These are phyloP conservation scores for Idaea aversata DNA, from an alignment of 2,888 invertebrate species.

Conservation along the genomic window DNA sequence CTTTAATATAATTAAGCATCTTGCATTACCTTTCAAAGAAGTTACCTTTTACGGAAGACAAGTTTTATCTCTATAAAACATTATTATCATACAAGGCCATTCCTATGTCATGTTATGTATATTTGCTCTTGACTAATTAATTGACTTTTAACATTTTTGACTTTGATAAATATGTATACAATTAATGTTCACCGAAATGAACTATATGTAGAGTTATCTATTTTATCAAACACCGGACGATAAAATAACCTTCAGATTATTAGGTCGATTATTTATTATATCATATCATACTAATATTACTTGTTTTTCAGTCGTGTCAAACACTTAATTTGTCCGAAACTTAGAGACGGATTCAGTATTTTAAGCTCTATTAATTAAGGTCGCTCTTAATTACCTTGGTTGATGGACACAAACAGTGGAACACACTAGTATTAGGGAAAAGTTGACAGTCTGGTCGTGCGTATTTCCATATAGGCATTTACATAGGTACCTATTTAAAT, in stretches of 20 bases:
- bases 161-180: background rate
- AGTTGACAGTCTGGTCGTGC: background rate
- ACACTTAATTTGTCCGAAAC: background rate
- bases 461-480: background rate
- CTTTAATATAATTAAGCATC: constrained; percentile 1
- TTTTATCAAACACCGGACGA: background rate
- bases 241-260: background rate
- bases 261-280: background rate
- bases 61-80: background rate
- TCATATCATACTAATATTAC: background rate
- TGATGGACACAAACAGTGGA: too few relatives aligned
- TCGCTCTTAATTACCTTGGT: too few relatives aligned
- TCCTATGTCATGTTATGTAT: background rate
- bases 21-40: background rate
- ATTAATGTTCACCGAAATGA: background rate
- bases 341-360: too few relatives aligned
- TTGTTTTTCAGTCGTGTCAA: background rate
- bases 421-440: too few relatives aligned
- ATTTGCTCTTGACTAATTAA: background rate
- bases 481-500: too few relatives aligned
- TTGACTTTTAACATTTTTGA: background rate
- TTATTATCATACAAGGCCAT: background rate
- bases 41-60: background rate
- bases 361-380: too few relatives aligned
- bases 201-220: background rate